phyloP scores from a whole-genome alignment of 2,113 vertebrate species.

The Chamaetylas fuelleborni region DNA sequence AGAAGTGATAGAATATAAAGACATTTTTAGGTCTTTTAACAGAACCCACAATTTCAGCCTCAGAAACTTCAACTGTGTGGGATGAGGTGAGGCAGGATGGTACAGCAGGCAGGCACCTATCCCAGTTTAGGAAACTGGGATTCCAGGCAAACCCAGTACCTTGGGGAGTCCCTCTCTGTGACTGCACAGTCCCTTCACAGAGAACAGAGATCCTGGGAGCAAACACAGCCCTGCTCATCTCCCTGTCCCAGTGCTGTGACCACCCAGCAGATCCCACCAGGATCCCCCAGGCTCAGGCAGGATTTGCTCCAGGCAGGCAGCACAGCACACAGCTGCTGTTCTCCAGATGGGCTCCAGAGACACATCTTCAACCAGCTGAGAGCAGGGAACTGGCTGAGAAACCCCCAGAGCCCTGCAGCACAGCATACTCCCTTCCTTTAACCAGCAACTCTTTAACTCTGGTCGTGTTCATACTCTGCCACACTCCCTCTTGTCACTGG shows the following conservation, averaged over 20 bases:
- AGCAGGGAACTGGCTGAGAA: not conserved
- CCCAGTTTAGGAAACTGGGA: not conserved
- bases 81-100: not conserved
- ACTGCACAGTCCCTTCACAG: accelerated
- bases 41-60: not conserved
- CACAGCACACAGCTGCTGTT: not conserved
- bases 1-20: not conserved
- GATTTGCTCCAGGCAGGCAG: not conserved
- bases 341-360: not conserved
- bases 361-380: not conserved
- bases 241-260: accelerated
- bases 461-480: accelerated
- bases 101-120: not conserved
- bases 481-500: not conserved
- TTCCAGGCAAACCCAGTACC: not conserved
- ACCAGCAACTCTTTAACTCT: not conserved
- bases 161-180: not conserved
- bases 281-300: not conserved
- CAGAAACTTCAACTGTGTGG: not conserved
- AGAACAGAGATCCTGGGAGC: not conserved
- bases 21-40: not conserved
- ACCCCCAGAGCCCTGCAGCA: not conserved
- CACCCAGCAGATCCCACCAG: not conserved
- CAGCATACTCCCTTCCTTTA: not conserved
- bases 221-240: not conserved